Percentiles rank a stretch among this genome's conserved stretches.
These are phyloP conservation scores for Liodrosophila aerea DNA, from an alignment of 2,888 invertebrate genomes.

Conservation along the genomic window DNA sequence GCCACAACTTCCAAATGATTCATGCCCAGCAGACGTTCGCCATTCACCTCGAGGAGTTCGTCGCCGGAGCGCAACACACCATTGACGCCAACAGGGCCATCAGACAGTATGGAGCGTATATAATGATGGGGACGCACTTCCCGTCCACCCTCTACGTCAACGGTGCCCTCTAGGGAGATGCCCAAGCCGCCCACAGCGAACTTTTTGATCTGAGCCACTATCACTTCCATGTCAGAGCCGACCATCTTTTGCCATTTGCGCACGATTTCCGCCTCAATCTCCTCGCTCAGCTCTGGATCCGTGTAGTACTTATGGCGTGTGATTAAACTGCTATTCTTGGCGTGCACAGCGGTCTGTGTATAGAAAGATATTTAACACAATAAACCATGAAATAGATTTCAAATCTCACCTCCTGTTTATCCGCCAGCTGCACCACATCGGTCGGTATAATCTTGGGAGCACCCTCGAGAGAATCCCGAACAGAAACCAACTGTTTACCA, in stretches of 20 bases:
- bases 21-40: constrained; percentile 91
- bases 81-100: constrained; percentile 98
- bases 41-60: constrained; percentile 97
- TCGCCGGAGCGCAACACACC: constrained; percentile 95
- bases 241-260: constrained; percentile 93
- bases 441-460: constrained; percentile 78
- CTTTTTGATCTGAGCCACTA: constrained; percentile 91
- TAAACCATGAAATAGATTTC: too few species aligned
- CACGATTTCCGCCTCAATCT: constrained; percentile 90
- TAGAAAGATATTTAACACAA: neutral
- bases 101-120: constrained; percentile 97
- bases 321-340: constrained; percentile 74
- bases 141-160: constrained; percentile 97
- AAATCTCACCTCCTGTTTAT: constrained; percentile 74
- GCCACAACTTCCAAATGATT: constrained; percentile 97
- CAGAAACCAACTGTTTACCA: constrained; percentile 79
- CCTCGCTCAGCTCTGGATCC: constrained; percentile 85
- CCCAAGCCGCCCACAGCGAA: constrained; percentile 96
- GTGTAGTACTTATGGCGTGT: constrained; percentile 81
- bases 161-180: constrained; percentile 98
- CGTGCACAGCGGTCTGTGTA: constrained; percentile 64
- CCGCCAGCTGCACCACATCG: constrained; percentile 69
- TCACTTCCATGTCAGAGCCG: constrained; percentile 89
- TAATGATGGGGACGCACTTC: constrained; percentile 99
- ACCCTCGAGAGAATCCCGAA: constrained; percentile 80